Percentiles rank a stretch among this genome's conserved stretches.
These are phyloP conservation scores for Sisor rabdophorus DNA, from an alignment of 2,113 vertebrate species.

Conservation along the genomic window DNA sequence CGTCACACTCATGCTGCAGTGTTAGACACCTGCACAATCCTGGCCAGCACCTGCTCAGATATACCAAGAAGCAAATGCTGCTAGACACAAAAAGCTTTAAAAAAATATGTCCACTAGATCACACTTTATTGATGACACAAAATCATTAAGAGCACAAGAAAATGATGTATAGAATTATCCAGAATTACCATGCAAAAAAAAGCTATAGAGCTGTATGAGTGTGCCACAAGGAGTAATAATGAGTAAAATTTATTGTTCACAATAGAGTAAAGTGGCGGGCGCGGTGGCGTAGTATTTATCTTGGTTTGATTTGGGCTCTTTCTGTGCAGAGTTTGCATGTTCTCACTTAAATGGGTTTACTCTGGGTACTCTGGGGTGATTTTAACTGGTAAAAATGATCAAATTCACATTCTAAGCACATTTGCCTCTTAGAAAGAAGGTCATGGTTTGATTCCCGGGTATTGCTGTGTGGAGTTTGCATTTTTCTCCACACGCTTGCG, in stretches of 20 bases:
- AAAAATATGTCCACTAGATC: not conserved
- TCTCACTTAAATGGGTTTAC: no score
- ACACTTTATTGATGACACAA: conserved; percentile 14
- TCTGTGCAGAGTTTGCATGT: no score
- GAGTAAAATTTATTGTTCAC: not conserved
- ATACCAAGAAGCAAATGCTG: not conserved
- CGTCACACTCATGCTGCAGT: not conserved
- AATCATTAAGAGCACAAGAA: conserved; percentile 26
- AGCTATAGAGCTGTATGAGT: not conserved
- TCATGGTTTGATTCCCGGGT: no score
- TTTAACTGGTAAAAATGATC: no score
- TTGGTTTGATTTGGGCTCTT: no score
- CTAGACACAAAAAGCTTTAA: not conserved
- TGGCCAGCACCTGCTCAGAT: not conserved
- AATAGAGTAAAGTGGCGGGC: not conserved
- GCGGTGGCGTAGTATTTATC: no score
- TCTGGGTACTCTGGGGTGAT: no score
- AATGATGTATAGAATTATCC: not conserved
- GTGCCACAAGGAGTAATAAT: not conserved
- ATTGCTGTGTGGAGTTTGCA: no score
- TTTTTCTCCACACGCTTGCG: no score
- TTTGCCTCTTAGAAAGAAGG: no score
- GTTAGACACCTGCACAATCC: conserved; percentile 5
- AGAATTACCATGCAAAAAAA: not conserved
- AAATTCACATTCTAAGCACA: no score